Conservation (phyloP, 1,140 invertebrate species). For the Drosophila triauraria region DNA sequence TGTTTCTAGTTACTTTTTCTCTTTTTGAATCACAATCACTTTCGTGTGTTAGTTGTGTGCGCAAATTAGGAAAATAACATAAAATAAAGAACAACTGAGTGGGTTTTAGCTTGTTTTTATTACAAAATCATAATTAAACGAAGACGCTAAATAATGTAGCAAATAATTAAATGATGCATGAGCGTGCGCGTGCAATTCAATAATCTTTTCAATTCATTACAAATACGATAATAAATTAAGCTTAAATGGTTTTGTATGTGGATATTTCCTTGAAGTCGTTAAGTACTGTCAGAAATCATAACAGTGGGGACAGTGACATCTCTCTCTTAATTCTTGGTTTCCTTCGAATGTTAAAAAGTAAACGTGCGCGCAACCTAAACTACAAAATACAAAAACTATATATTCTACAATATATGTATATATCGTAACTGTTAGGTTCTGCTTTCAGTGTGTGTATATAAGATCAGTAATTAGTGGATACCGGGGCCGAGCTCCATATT, state of each 20-base stretch:
- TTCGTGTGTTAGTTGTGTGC: constrained; percentile 73
- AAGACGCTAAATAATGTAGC: constrained; percentile 37
- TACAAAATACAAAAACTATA: constrained; percentile 76
- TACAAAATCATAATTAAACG: constrained; percentile 66
- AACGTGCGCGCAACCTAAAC: constrained; percentile 67
- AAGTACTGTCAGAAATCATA: constrained; percentile 68
- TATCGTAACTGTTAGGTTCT: constrained; percentile 33
- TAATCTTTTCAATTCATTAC: constrained; percentile 45
- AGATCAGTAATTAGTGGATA: constrained; percentile 48
- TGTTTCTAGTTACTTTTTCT: constrained; percentile 63
- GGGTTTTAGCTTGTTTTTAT: constrained; percentile 53
- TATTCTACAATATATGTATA: constrained; percentile 42
- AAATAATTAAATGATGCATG: constrained; percentile 50
- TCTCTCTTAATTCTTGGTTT: constrained; percentile 30
- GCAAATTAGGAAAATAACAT: constrained; percentile 13
- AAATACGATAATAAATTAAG: constrained; percentile 71
- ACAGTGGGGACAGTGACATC: constrained; percentile 28
- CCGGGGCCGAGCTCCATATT: constrained; percentile 36
- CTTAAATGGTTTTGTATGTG: constrained; percentile 52
- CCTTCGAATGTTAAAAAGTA: constrained; percentile 60
- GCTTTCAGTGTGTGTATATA: constrained; percentile 48
- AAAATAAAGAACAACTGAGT: constrained; percentile 28
- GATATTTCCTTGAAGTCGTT: constrained; percentile 47
- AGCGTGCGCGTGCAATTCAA: constrained; percentile 32
- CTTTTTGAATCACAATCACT: constrained; percentile 78